Percentiles rank a stretch among this genome's conserved stretches.
phyloP scores from a whole-genome alignment of 2,797 vertebrate genomes.

The Acipenser ruthenus region DNA sequence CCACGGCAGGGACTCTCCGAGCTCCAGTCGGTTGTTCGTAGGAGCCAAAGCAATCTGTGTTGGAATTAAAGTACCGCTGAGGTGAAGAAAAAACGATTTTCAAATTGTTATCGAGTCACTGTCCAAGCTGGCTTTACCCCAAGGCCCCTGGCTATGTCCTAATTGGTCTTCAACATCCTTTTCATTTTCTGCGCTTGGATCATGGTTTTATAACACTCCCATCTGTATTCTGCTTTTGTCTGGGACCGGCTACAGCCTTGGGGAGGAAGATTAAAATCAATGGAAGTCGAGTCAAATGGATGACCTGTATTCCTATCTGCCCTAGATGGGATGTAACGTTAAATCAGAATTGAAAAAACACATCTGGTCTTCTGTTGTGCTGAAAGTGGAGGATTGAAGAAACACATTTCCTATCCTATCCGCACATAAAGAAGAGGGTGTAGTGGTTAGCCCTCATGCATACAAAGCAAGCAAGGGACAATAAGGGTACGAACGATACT shows the following conservation, averaged over 20 bases:
- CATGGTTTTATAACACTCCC: neutral
- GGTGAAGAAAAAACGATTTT: neutral
- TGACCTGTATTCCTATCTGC: neutral
- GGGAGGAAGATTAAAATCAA: constrained; percentile 1
- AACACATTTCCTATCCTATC: too few species aligned
- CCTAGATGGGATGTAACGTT: neutral
- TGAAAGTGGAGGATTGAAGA: neutral
- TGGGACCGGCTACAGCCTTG: neutral
- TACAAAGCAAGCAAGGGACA: too few species aligned
- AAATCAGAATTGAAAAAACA: neutral
- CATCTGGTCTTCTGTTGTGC: neutral
- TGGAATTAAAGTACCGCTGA: neutral
- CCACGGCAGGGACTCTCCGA: too few species aligned
- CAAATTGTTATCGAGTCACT: neutral
- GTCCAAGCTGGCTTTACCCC: too few species aligned
- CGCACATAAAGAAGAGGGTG: too few species aligned
- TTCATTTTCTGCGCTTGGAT: neutral
- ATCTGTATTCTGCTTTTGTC: too few species aligned
- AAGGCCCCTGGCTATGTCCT: too few species aligned
- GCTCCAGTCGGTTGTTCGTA: neutral
- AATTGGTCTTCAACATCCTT: too few species aligned
- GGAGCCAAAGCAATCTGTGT: neutral
- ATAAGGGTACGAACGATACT: too few species aligned
- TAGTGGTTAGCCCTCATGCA: too few species aligned
- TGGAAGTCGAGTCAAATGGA: neutral